These are phyloP conservation scores for Reticulitermes lucifugus DNA, from an alignment of 2,888 invertebrate genomes.

Conservation along the genomic window DNA sequence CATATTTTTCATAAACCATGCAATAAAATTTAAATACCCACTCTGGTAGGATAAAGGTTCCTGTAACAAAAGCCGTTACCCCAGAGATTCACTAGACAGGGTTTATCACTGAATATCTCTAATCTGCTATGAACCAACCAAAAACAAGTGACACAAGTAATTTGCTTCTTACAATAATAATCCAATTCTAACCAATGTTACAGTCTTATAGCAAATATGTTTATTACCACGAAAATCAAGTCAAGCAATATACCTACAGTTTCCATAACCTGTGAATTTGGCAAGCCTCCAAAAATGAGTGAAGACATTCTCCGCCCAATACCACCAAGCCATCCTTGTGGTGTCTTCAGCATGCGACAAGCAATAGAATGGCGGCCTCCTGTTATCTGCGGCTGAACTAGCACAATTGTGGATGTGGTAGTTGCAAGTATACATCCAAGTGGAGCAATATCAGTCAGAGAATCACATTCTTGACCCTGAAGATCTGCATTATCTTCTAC, in stretches of 20 bases:
- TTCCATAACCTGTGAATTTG: slow-evolving; percentile 57
- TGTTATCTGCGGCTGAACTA: slow-evolving; percentile 72
- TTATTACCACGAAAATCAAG: no score
- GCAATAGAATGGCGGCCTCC: slow-evolving; percentile 77
- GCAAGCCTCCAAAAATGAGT: slow-evolving; percentile 78
- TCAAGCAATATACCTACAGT: slow-evolving; percentile 54
- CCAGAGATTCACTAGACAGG: no score
- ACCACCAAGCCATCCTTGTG: slow-evolving; percentile 88
- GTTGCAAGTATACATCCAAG: slow-evolving; percentile 88
- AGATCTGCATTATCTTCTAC: slow-evolving; percentile 88
- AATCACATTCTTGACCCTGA: slow-evolving; percentile 88
- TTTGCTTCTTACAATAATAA: no score
- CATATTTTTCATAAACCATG: no score
- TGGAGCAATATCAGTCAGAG: slow-evolving; percentile 74
- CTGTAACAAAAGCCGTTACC: no score
- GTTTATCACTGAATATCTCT: no score
- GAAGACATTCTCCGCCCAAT: slow-evolving; percentile 85
- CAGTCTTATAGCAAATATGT: no score
- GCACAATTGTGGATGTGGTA: slow-evolving; percentile 88
- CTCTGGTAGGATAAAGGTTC: no score
- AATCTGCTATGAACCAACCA: no score
- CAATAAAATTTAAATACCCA: no score
- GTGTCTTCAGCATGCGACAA: slow-evolving; percentile 77
- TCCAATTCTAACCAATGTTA: no score
- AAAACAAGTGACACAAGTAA: no score